These are phyloP conservation scores for Neomicropteryx cornuta DNA, from an alignment of 1,140 invertebrate species.

Conservation along the genomic window DNA sequence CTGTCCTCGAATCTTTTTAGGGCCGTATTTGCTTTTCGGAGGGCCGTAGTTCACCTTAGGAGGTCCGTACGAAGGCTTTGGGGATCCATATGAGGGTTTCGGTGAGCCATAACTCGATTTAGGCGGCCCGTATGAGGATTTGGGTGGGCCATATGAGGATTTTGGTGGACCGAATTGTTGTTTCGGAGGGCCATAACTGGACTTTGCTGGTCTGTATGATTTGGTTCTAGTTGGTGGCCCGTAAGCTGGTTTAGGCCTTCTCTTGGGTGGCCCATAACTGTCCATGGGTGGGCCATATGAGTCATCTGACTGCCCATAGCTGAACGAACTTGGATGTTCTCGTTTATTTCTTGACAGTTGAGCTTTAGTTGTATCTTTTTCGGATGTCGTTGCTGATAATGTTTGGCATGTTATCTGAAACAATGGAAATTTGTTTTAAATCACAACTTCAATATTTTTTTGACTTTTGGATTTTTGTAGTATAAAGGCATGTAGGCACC, in stretches of 20 bases:
- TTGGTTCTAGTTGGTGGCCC: slow-evolving; percentile 12
- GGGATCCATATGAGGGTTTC: slow-evolving; percentile 10
- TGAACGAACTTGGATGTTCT: slow-evolving; percentile 12
- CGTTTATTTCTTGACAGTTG: slow-evolving; percentile 8
- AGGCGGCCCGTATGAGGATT: slow-evolving; percentile 17
- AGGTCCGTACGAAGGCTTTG: slow-evolving; percentile 13
- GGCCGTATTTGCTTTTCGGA: slow-evolving; percentile 2
- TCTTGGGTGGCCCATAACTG: slow-evolving; percentile 8
- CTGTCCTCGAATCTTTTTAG: too few relatives aligned
- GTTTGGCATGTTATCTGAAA: too few relatives aligned
- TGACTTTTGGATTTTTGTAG: too few relatives aligned
- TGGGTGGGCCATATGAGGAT: slow-evolving; percentile 18
- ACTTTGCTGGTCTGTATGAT: slow-evolving; percentile 12
- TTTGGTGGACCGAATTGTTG: slow-evolving; percentile 19
- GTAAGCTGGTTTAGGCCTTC: slow-evolving; percentile 15
- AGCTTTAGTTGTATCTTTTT: not conserved
- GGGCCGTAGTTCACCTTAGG: slow-evolving; percentile 13
- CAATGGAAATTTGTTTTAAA: too few relatives aligned
- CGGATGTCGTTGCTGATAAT: too few relatives aligned
- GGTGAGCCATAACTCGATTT: slow-evolving; percentile 12
- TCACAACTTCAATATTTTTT: too few relatives aligned
- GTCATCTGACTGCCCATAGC: too few relatives aligned
- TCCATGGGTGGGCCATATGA: too few relatives aligned
- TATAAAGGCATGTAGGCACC: too few relatives aligned
- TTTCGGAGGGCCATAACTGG: slow-evolving; percentile 17